Base-by-base conservation (phyloP, 2,113 vertebrate genomes). In the Lontra canadensis region DNA sequence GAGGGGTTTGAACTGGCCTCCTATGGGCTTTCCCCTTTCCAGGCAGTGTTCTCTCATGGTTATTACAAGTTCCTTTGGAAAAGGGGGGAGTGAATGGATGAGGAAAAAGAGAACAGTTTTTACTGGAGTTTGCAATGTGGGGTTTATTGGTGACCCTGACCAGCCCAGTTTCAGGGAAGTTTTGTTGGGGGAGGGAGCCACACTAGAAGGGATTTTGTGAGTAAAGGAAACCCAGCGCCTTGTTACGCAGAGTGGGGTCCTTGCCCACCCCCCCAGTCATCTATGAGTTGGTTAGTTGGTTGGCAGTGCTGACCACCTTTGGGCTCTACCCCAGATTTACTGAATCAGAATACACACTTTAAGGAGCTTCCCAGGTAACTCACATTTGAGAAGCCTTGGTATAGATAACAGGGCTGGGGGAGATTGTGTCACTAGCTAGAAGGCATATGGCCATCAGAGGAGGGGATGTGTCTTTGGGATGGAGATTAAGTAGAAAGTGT, bases 131-230 rank as follows among this genome's bases (percentile, higher is more conserved):
- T 86, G 83, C 78, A 49, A 21, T 4, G 2, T 57, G 36, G 55
- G 65, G 47, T 94, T 82, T 88, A 23, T 69, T 42, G 52, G 63
- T 36, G 34, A 80, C 47, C 49, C 59, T 90, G 79, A 94, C 23
- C 17, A 59, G 39, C 67, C 17, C 17, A 17, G 82, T 67, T 87
- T 93, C 69, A 8, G 65, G 78, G 78, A 85, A 39, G 55, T 55
- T 76, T 17, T 15, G 26, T 29, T n/a, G 44, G 42, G 44, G 76
- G 34, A 59, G 6, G 76, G 63, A 65, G 29, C 59, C 61, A 13
- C 12, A 17, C 61, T 57, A 20, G 52, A 39, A 29, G 7, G 18
- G 31, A 36, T 34, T 71, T 86, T 7, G 1, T 34, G 71, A 42
- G 0, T 39, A 26, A 21, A 49, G 47, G 63, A 55, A 49, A 7